Percentiles rank a stretch among this genome's conserved stretches.
phyloP scores from a whole-genome alignment of 2,113 vertebrate species.

The Antechinus flavipes region DNA sequence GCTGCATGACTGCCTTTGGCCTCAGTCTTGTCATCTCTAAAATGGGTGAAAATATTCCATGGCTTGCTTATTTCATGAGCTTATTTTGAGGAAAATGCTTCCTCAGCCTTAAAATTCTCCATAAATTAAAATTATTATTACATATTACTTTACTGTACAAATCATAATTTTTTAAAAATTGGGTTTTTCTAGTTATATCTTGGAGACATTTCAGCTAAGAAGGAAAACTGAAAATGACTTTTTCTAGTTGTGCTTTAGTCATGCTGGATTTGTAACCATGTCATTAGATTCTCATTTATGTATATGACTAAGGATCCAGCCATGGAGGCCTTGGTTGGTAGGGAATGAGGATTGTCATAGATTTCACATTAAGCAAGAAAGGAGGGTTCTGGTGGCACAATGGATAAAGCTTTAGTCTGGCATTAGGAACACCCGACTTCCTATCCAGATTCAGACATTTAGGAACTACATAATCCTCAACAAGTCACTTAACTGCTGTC shows the following conservation, averaged over 20 bases:
- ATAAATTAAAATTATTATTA: background rate
- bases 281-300: background rate
- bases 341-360: background rate
- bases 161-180: background rate
- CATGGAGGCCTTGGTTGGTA: background rate
- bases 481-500: background rate
- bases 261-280: background rate
- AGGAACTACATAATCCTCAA: background rate
- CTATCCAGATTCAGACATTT: background rate
- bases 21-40: background rate
- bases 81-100: background rate
- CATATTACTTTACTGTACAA: background rate
- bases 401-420: background rate
- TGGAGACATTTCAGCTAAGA: background rate
- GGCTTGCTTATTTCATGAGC: background rate
- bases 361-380: background rate
- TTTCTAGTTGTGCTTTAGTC: conserved; percentile 10
- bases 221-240: conserved; percentile 7
- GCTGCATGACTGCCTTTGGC: background rate
- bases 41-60: background rate
- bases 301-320: background rate
- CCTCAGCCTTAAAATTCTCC: background rate
- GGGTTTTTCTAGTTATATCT: background rate
- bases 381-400: background rate
- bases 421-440: background rate